phyloP scores from a whole-genome alignment of 2,888 invertebrate genomes.

The Neelides folsomi region DNA sequence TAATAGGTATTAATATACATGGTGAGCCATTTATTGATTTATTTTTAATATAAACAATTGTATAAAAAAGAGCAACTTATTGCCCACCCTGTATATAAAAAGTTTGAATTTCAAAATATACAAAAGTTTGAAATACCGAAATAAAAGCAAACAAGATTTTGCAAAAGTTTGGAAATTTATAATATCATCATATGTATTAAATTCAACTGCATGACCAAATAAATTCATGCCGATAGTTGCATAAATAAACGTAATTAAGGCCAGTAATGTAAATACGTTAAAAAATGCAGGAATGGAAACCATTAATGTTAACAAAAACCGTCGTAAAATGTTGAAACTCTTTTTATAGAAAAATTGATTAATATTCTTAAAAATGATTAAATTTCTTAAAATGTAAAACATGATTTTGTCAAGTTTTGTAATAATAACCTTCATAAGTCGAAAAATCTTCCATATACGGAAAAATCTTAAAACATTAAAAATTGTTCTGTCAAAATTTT shows the following conservation, averaged over 20 bases:
- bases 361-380: too few relatives aligned
- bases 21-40: too few relatives aligned
- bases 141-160: too few relatives aligned
- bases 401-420: too few relatives aligned
- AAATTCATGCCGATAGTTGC: slow-evolving; percentile 94
- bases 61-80: too few relatives aligned
- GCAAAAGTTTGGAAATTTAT: slow-evolving; percentile 94
- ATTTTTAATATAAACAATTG: too few relatives aligned
- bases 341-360: slow-evolving; percentile 36
- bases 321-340: slow-evolving; percentile 93
- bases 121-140: too few relatives aligned
- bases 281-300: slow-evolving; percentile 90
- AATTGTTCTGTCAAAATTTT: slow-evolving; percentile 27
- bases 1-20: too few relatives aligned
- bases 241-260: slow-evolving; percentile 88
- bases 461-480: slow-evolving; percentile 62
- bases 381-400: too few relatives aligned
- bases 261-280: slow-evolving; percentile 85
- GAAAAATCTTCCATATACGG: slow-evolving; percentile 91
- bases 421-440: slow-evolving; percentile 68
- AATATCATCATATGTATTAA: slow-evolving; percentile 80
- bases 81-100: too few relatives aligned
- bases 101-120: too few relatives aligned
- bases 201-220: slow-evolving; percentile 79
- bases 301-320: slow-evolving; percentile 83